These are phyloP conservation scores for Gymnoscopelus braueri DNA, from an alignment of 2,797 vertebrate genomes.

Conservation along the genomic window DNA sequence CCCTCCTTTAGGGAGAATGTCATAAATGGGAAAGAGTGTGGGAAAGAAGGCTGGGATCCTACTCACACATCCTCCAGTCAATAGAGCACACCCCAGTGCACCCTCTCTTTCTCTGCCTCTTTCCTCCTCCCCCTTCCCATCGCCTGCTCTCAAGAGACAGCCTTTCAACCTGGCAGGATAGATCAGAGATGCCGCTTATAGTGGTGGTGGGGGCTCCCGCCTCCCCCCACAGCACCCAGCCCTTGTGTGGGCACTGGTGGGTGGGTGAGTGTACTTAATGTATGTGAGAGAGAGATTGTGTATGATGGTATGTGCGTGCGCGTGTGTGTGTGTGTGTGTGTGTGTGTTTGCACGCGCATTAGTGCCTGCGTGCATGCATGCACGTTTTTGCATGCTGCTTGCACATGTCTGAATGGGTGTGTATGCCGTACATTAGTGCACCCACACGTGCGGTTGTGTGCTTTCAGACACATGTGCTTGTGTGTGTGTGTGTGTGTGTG, in stretches of 20 bases:
- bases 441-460: too few species aligned
- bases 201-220: conserved; percentile 43
- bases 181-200: conserved; percentile 54
- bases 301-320: neutral
- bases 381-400: neutral
- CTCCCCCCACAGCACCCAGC: conserved; percentile 50
- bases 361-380: neutral
- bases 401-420: neutral
- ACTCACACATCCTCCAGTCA: conserved; percentile 78
- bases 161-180: conserved; percentile 62
- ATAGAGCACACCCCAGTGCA: conserved; percentile 49
- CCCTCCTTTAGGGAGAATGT: conserved; percentile 67
- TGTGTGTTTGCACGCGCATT: neutral
- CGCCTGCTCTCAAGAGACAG: conserved; percentile 30
- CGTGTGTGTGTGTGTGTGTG: neutral
- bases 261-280: neutral
- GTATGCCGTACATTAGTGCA: too few species aligned
- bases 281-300: too few species aligned
- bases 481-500: neutral
- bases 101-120: neutral
- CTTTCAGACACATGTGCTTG: neutral
- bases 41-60: conserved; percentile 82
- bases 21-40: conserved; percentile 86
- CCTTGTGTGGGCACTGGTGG: conserved; percentile 7
- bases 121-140: neutral